Base-by-base conservation (phyloP, 2,113 vertebrate genomes). In the Urocitellus parryii region DNA sequence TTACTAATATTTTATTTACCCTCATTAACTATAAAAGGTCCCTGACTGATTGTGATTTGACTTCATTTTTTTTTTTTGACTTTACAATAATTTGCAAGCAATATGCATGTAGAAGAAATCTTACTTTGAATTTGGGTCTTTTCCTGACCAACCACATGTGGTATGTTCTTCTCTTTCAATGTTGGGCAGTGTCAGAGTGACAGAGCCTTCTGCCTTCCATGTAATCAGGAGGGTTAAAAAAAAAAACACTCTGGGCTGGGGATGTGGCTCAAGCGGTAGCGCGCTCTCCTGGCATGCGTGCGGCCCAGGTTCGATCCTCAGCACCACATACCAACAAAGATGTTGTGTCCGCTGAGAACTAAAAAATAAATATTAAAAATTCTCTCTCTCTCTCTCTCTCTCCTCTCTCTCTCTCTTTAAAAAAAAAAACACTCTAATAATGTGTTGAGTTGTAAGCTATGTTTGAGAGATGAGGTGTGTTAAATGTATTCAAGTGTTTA, bases 151-250 rank as follows among this genome's bases (percentile, higher is more conserved):
- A 22, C 17, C 2, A 51, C 2, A 4, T 13, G 14, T 0, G 14
- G 8, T 39, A 51, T 29, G 24, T 11, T 42, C 32, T 11, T 25
- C 32, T 37, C 8, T 37, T 2, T 18, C 39, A 34, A 25, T n/a
- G 3, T 8, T 17, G n/a, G 16, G 14, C 45, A 29, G 27, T 5
- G 4, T 7, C 8, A n/a, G 17, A 1, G 17, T 8, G 8, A 22
- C 3, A 18, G 1, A 68, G 18, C 9, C 56, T 51, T 65, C 27
- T 7, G 25, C 11, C 25, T 22, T n/a, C 32, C 14, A 67, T 7
- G 7, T 22, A 24, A 68, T 20, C 22, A 1, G 24, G 12, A 77
- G 2, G 6, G 8, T 22, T n/a, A 68, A 37, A 2, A 84, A 32
- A 48, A 78, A 51, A 51, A 56, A 20, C 5, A 39, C 8, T 13